Evolutionary conservation across 2,797 vertebrate species (phyloP), one percentile per base, ranked within the genome.

Genomic region (Spheniscus humboldti): DNA sequence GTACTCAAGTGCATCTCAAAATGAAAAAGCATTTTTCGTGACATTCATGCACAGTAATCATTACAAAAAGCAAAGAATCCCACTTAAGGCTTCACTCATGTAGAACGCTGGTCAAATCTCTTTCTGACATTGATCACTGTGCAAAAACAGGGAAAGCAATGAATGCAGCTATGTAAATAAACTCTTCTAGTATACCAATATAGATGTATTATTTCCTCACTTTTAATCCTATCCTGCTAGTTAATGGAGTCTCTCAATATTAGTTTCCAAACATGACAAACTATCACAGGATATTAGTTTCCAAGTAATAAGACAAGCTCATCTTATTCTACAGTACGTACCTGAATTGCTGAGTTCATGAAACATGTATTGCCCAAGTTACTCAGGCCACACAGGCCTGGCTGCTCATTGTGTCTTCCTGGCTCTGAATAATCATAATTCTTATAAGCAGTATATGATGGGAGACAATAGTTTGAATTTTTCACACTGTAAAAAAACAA

Each of bases 331-430:
- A 7, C 96, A 96, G 91, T 86, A 97, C 97, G 74, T 99, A 99
- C 99, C 99, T 99, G 99, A 98, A 99, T 99, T 96, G 99, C 99
- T 92, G 99, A 99, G 97, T 99, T 99, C 99, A 99, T 99, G 98
- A 99, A 99, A 98, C 99, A 99, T 6, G 99, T 99, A 98, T 99
- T 99, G 76, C 99, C 99, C 98, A 99, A 98, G 98, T 99, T 99
- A 97, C 99, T 99, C 73, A 99, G 98, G 94, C 99, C 99, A 97
- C 99, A 99, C n/a, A 99, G 98, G 91, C 99, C 99, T 13, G 99
- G 98, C 88, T 99, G 99, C 96, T 99, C 99, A 84, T 98, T 99
- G 96, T 98, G 99, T 96, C 99, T 98, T 98, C 98, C 98, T 98
- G 99, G 99, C 97, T 99, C 99, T 62, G 99, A 98, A 97, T 99